Base-by-base conservation (phyloP, 2,113 vertebrate genomes). In the Procavia capensis region DNA sequence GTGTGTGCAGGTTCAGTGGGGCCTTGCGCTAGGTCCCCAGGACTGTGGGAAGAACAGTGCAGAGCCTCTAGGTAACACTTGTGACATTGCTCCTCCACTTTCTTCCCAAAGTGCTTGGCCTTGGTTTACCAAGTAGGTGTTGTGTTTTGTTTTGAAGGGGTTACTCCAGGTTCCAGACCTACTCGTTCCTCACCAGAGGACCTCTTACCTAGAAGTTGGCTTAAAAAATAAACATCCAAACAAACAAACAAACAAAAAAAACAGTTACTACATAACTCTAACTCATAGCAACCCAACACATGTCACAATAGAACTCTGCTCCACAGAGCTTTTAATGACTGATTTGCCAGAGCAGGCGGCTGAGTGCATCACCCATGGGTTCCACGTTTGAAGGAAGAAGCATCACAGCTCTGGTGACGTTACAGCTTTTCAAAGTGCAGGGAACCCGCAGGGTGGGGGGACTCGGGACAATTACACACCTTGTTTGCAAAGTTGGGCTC, bases 401-500 rank as follows among this genome's bases (percentile, higher is more conserved):
- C 47, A 63, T 72, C 45, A n/a, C 9, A 27, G 72, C 45, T 19
- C 5, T 0, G 1, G 19, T 0, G n/a, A 45, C 3, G 7, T 13
- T 9, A 8, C 34, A 54, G 29, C 47, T 36, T 17, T 45, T 76
- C 54, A 31, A 25, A 45, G 72, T 2, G 0, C 59, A 24, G 68
- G 6, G 9, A 4, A 0, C 3, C n/a, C 66, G 78, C 3, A 0
- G 0, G 2, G 0, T 1, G 39, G 6, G 74, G 0, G 19, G 24
- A 74, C 57, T 61, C 59, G 2, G 20, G 68, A 36, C 20, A 36
- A 24, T n/a, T 54, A 10, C 3, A 22, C 97, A 99, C 99, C 99
- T 99, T 99, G 94, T 99, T 99, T n/a, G 99, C 99, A 97, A 99
- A 99, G 98, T 99, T 98, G 54, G 98, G 92, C 97, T 99, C 99